These are phyloP conservation scores for Calidris pygmaea DNA, from an alignment of 2,113 vertebrate genomes.

Conservation along the genomic window DNA sequence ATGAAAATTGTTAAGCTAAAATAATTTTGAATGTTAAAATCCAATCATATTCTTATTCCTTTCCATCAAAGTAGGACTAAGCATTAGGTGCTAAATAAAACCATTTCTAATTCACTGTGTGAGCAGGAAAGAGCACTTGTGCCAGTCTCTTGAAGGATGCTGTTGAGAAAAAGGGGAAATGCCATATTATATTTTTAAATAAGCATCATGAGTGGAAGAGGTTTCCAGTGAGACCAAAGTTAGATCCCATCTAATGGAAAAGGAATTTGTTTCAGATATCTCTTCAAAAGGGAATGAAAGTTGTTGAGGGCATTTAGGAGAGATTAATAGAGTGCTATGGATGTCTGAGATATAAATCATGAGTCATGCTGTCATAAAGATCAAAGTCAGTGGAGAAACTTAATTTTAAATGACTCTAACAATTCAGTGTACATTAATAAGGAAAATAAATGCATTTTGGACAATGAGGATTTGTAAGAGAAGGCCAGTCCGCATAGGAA, in stretches of 20 bases:
- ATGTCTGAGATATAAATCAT: neutral
- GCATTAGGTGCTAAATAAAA: neutral
- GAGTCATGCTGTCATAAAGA: slow-evolving; percentile 1
- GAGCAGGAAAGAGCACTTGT: neutral
- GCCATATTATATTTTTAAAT: neutral
- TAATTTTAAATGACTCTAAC: neutral
- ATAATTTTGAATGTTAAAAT: neutral
- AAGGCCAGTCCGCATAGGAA: neutral
- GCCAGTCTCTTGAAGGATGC: neutral
- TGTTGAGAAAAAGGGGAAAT: neutral
- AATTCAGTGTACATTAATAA: neutral
- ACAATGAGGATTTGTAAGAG: neutral
- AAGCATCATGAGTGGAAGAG: neutral
- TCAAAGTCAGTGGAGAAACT: neutral
- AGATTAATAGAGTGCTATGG: neutral
- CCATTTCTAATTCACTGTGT: neutral
- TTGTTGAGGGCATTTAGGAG: neutral
- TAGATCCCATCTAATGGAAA: neutral
- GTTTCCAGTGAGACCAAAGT: neutral
- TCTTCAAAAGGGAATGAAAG: slow-evolving; percentile 20
- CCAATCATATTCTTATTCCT: neutral
- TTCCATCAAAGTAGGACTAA: neutral
- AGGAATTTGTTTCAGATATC: neutral
- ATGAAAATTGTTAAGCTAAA: neutral
- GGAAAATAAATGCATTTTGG: neutral